Evolutionary conservation across 2,888 invertebrate genomes (phyloP).

Genomic region (Cataglyphis cursor): DNA sequence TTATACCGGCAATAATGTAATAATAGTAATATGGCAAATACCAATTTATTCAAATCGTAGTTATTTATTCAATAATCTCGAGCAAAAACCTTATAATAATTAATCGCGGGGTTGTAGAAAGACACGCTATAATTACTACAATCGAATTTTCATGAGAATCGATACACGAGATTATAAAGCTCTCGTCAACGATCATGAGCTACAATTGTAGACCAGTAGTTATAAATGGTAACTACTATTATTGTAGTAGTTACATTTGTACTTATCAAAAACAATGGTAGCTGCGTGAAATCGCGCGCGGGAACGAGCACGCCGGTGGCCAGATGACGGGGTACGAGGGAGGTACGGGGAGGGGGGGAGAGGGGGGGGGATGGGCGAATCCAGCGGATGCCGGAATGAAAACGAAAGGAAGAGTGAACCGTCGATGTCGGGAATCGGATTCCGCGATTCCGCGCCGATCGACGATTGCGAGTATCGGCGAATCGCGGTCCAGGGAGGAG

Average conservation of each 20-base stretch:
- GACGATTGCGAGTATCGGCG: slow-evolving; percentile 41
- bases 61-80: slow-evolving; percentile 10
- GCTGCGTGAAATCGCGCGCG: slow-evolving; percentile 34
- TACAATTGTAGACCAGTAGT: not conserved
- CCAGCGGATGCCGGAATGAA: slow-evolving; percentile 21
- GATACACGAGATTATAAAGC: not conserved
- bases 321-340: slow-evolving; percentile 10
- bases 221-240: too few relatives aligned
- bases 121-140: not conserved
- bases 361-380: slow-evolving; percentile 2
- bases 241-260: slow-evolving; percentile 1
- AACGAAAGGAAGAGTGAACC: slow-evolving; percentile 54
- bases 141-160: not conserved
- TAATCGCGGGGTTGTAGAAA: not conserved
- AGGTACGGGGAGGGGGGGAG: not conserved
- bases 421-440: slow-evolving; percentile 39
- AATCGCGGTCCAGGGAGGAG: slow-evolving; percentile 11
- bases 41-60: not conserved
- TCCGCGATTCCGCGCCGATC: slow-evolving; percentile 41
- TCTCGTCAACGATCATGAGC: slow-evolving; percentile 10
- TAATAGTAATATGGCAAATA: not conserved
- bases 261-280: slow-evolving; percentile 38
- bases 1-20: not conserved
- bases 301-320: slow-evolving; percentile 74
- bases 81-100: not conserved